Conservation (phyloP, 2,797 vertebrate genomes). For the Cryptoprocta ferox region DNA sequence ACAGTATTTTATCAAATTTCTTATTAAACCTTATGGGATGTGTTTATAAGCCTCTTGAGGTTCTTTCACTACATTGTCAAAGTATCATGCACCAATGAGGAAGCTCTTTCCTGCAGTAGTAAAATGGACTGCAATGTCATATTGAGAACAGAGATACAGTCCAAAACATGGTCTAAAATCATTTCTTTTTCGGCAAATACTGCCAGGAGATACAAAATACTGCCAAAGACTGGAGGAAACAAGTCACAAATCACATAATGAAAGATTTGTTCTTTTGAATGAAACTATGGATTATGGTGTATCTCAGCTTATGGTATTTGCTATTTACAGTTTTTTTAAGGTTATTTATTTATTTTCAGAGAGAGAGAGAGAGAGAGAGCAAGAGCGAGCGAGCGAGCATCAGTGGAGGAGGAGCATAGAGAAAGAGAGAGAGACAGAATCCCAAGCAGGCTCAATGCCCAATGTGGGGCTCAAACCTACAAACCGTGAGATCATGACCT, state of each 20-base stretch:
- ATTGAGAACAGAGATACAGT: background rate
- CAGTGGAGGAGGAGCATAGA: too few species aligned
- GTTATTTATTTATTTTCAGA: too few species aligned
- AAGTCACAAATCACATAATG: background rate
- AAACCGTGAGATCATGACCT: too few species aligned
- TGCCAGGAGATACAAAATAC: slow-evolving; percentile 1
- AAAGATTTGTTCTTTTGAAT: background rate
- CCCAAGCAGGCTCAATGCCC: too few species aligned
- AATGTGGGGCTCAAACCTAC: too few species aligned
- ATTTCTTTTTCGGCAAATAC: background rate
- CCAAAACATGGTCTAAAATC: background rate
- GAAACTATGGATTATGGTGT: background rate
- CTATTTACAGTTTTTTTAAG: background rate
- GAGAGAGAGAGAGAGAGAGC: too few species aligned
- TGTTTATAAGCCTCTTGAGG: background rate
- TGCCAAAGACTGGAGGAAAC: background rate
- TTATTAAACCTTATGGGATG: background rate
- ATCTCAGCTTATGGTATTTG: background rate
- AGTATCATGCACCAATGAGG: background rate
- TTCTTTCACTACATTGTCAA: background rate
- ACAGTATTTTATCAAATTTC: background rate
- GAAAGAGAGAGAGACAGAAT: too few species aligned
- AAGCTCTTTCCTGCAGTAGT: background rate
- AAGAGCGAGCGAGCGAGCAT: fast-evolving
- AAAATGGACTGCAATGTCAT: background rate